Base-by-base conservation (phyloP, 2,888 invertebrate genomes). In the Nipponacmea schrenckii region DNA sequence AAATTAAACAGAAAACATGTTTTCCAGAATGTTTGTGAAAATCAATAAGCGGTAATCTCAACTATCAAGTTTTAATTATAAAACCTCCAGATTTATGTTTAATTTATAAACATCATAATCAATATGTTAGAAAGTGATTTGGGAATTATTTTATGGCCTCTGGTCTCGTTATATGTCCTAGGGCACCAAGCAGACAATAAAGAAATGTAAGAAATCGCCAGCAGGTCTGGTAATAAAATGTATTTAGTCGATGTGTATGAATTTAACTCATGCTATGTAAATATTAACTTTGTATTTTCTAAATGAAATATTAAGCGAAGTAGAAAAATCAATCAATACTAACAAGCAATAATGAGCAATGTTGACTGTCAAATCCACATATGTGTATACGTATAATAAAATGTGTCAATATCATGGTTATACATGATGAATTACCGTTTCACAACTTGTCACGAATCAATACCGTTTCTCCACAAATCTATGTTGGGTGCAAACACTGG, bases 331-430 rank as follows among this genome's bases (percentile, higher is more conserved):
- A 56, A 56, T 56, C 56, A 56, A 56, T 56, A 56, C 24, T 56
- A 56, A 20, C 56, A 56, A 24, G 20, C 20, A 56, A 24, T 56
- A 56, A 56, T 56, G 56, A 56, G 56, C 56, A 24, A 56, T 56
- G 56, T 56, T 56, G 56, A 56, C 56, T 56, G 56, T 56, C 56
- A 56, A 56, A 56, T 56, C 56, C 56, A 56, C 56, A 56, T 56
- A 56, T 56, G 56, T 56, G 56, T 56, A 56, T 56, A 56, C 24
- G 20, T 56, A 56, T 56, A 56, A 56, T 56, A 24, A 24, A 24
- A 56, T 56, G 56, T 56, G 56, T 56, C 56, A 56, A 56, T 56
- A 56, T 56, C 56, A 14, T 56, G 56, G 56, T 56, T 56, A 56
- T 56, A 56, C 56, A 56, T 56, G 56, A 56, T 56, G 56, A 56